These are phyloP conservation scores for Drosophila kuntzei DNA, from an alignment of 2,888 invertebrate genomes.

Conservation along the genomic window DNA sequence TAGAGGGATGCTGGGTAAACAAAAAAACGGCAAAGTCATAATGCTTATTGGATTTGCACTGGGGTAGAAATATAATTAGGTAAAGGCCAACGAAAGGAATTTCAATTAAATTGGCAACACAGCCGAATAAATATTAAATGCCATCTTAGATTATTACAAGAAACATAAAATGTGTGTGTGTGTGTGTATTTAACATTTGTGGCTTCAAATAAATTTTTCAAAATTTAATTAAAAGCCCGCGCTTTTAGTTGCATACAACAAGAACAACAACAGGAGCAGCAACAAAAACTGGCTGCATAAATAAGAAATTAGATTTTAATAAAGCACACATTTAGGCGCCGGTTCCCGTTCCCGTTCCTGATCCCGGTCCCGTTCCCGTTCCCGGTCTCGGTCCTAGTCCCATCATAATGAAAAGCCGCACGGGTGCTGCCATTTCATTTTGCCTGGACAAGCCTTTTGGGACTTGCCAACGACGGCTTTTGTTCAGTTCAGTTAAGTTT, in stretches of 20 bases:
- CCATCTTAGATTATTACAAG: conserved; percentile 21
- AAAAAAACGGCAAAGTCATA: conserved; percentile 67
- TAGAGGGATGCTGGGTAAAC: conserved; percentile 31
- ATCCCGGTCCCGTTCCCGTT: neutral
- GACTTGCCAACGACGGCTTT: conserved; percentile 37
- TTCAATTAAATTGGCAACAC: conserved; percentile 72
- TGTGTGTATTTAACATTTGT: conserved; percentile 28
- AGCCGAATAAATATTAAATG: conserved; percentile 48
- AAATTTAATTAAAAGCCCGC: conserved; percentile 74
- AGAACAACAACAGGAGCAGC: conserved; percentile 2
- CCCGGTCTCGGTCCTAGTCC: neutral
- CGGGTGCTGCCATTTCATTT: conserved; percentile 29
- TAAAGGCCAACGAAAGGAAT: conserved; percentile 55
- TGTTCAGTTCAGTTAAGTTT: conserved; percentile 8
- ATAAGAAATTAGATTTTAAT: conserved; percentile 78
- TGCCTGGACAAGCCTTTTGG: conserved; percentile 66
- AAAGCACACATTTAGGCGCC: conserved; percentile 64
- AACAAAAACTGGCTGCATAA: conserved; percentile 62
- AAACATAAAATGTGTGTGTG: conserved; percentile 27
- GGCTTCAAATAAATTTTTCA: conserved; percentile 64
- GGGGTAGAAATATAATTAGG: conserved; percentile 69
- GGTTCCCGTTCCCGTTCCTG: neutral
- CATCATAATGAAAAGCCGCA: conserved; percentile 54
- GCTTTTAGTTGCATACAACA: conserved; percentile 20
- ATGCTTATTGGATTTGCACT: conserved; percentile 77